A percentile compares a stretch with the other conserved stretches of the same genome.
Conservation (phyloP, 2,888 invertebrate genomes). For the Microctonus hyperodae region DNA sequence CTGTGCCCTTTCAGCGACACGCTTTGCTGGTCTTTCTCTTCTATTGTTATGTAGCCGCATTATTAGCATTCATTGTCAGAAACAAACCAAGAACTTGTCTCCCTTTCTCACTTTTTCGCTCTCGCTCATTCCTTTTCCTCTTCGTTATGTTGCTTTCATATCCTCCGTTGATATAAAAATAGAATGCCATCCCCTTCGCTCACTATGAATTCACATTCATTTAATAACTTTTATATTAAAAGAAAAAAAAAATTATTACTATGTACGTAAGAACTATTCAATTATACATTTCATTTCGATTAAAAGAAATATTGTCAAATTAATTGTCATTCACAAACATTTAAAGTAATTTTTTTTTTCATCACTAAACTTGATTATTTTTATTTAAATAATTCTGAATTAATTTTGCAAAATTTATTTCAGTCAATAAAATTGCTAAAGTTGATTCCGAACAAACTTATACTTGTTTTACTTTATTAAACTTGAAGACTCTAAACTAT, state of each 20-base stretch:
- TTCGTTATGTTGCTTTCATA: not conserved
- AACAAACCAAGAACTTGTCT: constrained; percentile 26
- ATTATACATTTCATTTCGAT: not conserved
- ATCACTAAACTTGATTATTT: not conserved
- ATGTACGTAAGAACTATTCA: not conserved
- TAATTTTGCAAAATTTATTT: constrained; percentile 24
- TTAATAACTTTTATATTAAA: not conserved
- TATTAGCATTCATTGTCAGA: constrained; percentile 42
- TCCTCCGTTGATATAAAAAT: not conserved
- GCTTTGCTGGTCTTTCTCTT: constrained; percentile 26
- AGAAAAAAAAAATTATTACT: not conserved
- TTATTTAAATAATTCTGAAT: not conserved
- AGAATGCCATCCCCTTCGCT: not conserved
- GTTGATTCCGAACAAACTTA: not conserved
- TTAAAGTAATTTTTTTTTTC: not conserved
- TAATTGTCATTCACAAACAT: not conserved
- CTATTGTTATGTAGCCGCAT: constrained; percentile 30
- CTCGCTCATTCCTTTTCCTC: not conserved
- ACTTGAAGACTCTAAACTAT: not conserved
- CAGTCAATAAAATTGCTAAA: constrained; percentile 18
- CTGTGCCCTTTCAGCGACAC: constrained; percentile 20
- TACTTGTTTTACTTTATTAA: not conserved
- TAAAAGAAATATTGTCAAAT: not conserved
- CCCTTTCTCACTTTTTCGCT: not conserved
- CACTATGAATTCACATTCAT: not conserved